phyloP scores from a whole-genome alignment of 2,888 invertebrate genomes.

The Sipha maydis region DNA sequence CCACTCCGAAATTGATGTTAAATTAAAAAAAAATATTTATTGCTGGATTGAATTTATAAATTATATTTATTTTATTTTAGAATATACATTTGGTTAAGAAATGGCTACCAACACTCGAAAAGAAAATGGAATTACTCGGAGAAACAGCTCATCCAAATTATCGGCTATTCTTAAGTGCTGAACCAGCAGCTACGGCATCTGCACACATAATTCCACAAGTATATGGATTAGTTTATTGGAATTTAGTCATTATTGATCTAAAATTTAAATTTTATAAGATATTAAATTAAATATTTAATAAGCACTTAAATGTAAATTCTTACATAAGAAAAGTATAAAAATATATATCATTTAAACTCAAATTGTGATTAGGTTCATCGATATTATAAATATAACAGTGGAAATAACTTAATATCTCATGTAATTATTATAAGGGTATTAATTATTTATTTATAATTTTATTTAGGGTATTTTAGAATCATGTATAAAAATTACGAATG shows the following conservation, averaged over 20 bases:
- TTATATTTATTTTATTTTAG: conserved; percentile 68
- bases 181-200: conserved; percentile 87
- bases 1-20: no score
- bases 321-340: no score
- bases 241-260: no score
- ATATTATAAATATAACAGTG: no score
- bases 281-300: no score
- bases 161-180: conserved; percentile 92
- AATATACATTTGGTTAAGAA: conserved; percentile 95
- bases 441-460: conserved; percentile 12
- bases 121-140: conserved; percentile 87
- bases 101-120: conserved; percentile 91
- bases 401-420: no score
- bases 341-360: no score
- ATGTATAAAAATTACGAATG: conserved; percentile 96
- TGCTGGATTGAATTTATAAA: no score
- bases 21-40: no score
- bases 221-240: conserved; percentile 40
- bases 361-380: no score
- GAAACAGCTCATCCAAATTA: conserved; percentile 83
- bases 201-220: conserved; percentile 93
- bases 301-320: no score
- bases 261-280: no score
- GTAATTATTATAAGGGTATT: neutral
- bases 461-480: conserved; percentile 93